phyloP scores from a whole-genome alignment of 2,888 invertebrate species.

The Corythucha ciliata region DNA sequence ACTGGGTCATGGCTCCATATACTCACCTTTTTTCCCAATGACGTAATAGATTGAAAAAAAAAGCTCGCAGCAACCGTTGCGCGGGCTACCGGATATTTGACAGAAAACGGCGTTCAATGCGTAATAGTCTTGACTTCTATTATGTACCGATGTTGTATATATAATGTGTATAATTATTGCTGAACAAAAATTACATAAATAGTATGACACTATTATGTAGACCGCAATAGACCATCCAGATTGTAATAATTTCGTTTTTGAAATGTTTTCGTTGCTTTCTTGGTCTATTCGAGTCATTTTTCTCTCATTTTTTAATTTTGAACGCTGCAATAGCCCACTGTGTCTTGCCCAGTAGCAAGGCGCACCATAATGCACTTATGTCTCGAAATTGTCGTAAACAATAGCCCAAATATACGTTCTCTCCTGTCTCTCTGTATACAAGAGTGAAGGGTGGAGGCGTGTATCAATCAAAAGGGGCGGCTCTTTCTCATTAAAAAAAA shows the following conservation, averaged over 20 bases:
- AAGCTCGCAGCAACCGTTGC: neutral
- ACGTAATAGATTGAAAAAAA: conserved; percentile 32
- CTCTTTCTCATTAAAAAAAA: conserved; percentile 1
- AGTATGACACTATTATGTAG: conserved; percentile 37
- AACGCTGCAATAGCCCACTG: conserved; percentile 34
- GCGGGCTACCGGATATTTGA: neutral
- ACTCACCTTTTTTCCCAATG: conserved; percentile 33
- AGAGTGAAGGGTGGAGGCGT: conserved; percentile 8
- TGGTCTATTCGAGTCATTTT: conserved; percentile 33
- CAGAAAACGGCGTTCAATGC: conserved; percentile 26
- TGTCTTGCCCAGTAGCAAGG: conserved; percentile 23
- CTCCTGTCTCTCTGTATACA: conserved; percentile 4
- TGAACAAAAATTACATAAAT: conserved; percentile 34
- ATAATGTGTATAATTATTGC: conserved; percentile 12
- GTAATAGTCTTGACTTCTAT: conserved; percentile 33
- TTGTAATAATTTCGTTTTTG: conserved; percentile 29
- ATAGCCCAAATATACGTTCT: conserved; percentile 33
- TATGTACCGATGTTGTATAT: conserved; percentile 33
- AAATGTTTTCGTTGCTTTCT: conserved; percentile 27
- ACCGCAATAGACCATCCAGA: conserved; percentile 30
- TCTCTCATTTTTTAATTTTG: no score
- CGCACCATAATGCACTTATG: conserved; percentile 32
- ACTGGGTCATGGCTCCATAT: conserved; percentile 31
- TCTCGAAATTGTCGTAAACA: conserved; percentile 32
- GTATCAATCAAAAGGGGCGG: conserved; percentile 21